phyloP scores from a whole-genome alignment of 2,113 vertebrate species.

The Orycteropus afer region DNA sequence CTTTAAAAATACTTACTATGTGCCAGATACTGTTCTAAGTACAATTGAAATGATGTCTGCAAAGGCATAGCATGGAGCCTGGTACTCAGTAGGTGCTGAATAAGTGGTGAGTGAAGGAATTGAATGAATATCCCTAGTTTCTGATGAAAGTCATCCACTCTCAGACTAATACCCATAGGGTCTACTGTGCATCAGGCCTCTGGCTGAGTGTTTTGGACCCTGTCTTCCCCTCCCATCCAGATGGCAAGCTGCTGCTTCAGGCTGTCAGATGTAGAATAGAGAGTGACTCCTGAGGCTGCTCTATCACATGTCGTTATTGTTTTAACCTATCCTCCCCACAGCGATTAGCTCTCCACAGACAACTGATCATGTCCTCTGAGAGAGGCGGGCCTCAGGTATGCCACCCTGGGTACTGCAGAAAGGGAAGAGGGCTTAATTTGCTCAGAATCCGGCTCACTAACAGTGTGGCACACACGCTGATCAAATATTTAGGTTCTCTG shows the following conservation, averaged over 20 bases:
- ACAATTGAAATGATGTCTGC: neutral
- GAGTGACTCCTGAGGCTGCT: neutral
- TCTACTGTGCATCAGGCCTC: neutral
- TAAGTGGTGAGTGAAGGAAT: neutral
- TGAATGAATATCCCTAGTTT: neutral
- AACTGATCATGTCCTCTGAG: neutral
- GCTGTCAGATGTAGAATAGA: neutral
- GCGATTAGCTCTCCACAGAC: neutral
- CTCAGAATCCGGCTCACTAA: neutral
- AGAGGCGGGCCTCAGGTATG: neutral
- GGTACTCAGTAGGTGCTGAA: neutral
- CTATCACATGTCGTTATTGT: neutral
- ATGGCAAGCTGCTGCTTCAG: neutral
- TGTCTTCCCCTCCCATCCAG: too few species aligned
- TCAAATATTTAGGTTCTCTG: constrained; percentile 77
- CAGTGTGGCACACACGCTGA: constrained; percentile 29
- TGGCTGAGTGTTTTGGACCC: neutral
- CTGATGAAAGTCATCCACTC: neutral
- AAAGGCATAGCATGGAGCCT: neutral
- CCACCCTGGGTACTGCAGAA: neutral
- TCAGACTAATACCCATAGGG: fast-evolving
- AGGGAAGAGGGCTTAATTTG: neutral
- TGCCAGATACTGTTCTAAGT: neutral
- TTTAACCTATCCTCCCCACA: neutral
- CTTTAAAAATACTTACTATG: neutral